Conservation (phyloP, 1,140 invertebrate species). For the Calycopis cecrops region DNA sequence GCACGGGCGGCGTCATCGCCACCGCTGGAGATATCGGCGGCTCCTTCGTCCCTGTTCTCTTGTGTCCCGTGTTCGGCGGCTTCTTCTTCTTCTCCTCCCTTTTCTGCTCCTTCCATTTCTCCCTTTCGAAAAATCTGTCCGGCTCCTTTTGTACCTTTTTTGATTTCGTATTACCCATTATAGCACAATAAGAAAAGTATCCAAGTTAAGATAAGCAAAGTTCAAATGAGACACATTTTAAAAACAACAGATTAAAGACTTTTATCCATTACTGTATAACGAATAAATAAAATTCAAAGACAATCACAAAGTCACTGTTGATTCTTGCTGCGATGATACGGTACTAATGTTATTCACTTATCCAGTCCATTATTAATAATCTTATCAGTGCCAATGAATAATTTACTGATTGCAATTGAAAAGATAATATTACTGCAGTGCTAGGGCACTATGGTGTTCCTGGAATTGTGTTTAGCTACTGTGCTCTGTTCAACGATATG, state of each 20-base stretch:
- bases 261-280: background rate
- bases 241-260: background rate
- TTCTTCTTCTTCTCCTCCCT: constrained; percentile 54
- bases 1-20: constrained; percentile 17
- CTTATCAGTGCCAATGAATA: constrained; percentile 52
- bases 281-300: background rate
- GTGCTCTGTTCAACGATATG: too few relatives aligned
- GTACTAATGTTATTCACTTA: constrained; percentile 38
- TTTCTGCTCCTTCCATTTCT: constrained; percentile 55
- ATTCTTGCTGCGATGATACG: constrained; percentile 20
- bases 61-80: constrained; percentile 36
- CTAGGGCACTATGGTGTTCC: background rate
- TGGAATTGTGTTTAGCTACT: background rate
- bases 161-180: constrained; percentile 68
- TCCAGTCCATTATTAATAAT: constrained; percentile 38
- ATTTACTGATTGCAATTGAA: constrained; percentile 42
- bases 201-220: background rate
- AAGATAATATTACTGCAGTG: constrained; percentile 20
- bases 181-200: constrained; percentile 9
- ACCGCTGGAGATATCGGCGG: constrained; percentile 30
- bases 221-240: constrained; percentile 2
- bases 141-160: constrained; percentile 59
- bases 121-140: constrained; percentile 63
- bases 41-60: constrained; percentile 39
- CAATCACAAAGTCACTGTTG: constrained; percentile 10